Evolutionary conservation across 1,140 invertebrate species (phyloP), one percentile per base, ranked within the genome.

Genomic region (Bacillus rossius): DNA sequence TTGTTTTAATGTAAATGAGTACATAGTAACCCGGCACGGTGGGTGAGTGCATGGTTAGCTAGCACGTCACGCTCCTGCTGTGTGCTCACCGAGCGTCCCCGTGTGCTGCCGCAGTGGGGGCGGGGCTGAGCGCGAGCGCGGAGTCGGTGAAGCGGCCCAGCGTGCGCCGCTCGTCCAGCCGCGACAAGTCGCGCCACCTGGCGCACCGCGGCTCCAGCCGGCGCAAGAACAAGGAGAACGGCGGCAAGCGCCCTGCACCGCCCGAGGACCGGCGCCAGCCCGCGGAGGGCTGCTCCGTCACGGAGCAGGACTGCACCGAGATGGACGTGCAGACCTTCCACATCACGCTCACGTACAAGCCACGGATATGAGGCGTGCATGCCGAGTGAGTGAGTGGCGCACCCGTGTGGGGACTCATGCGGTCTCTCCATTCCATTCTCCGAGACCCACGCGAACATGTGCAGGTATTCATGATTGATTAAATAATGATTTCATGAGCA

Each of bases 221-320:
- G 22, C 75, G 86, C 20, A 70, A 74, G 48, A 84, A 87, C 67
- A 88, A 86, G 69, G 84, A 86, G 64, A 86, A 86, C 60, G 81
- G 80, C 14, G 73, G 40, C 16, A 55, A 55, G 23, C 23, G 17
- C 5, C 17, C 43, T 8, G n/a, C 13, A 8, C 43, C 43, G 10
- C 54, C 23, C 19, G 13, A 19, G 20, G 17, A 7, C 17, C 10
- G 17, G 20, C n/a, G 22, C 8, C 52, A 54, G 22, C 34, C 34
- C 17, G 3, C 29, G 13, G 41, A 29, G 23, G 19, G 19, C 13
- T 17, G 19, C 4, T 47, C 66, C 3, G 57, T 56, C 34, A 22
- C 70, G 55, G 63, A 73, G 62, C 56, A 77, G 34, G 79, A 81
- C 64, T 80, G 78, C 61, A 80, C 77, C 29, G 81, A 83, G 70